A percentile compares a stretch with the other conserved stretches of the same genome.
phyloP scores from a whole-genome alignment of 2,888 invertebrate species.

The Andrena trimmerana region DNA sequence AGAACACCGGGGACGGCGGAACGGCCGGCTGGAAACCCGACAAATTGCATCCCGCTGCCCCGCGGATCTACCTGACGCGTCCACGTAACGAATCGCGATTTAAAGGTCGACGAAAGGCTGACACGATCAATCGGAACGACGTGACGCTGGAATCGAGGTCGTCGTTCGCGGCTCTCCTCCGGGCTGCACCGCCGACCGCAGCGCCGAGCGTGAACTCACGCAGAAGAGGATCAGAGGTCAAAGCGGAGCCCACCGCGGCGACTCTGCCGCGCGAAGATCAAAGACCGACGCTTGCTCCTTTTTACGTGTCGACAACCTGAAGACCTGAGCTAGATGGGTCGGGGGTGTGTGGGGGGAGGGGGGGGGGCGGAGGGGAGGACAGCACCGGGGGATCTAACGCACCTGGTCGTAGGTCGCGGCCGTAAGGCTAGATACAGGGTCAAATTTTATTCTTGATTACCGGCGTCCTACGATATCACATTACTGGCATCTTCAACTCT shows the following conservation, averaged over 20 bases:
- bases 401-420: constrained; percentile 47
- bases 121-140: constrained; percentile 54
- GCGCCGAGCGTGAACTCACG: constrained; percentile 53
- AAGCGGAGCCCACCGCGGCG: constrained; percentile 42
- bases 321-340: not conserved
- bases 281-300: constrained; percentile 56
- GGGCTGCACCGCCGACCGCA: constrained; percentile 8
- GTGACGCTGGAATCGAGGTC: constrained; percentile 53
- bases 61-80: not conserved
- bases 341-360: too few relatives aligned
- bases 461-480: constrained; percentile 15
- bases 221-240: constrained; percentile 62
- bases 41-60: constrained; percentile 21
- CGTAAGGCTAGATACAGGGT: constrained; percentile 34
- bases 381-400: constrained; percentile 43
- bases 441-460: constrained; percentile 52
- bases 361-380: constrained; percentile 20
- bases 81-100: constrained; percentile 25
- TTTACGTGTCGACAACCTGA: constrained; percentile 44
- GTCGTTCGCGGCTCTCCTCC: constrained; percentile 50
- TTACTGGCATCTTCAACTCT: constrained; percentile 12
- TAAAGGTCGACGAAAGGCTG: constrained; percentile 47
- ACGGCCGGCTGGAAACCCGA: not conserved
- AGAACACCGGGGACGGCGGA: not conserved
- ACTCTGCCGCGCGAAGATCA: constrained; percentile 61